Conservation (phyloP, 1,140 invertebrate species). For the Scaptomyza hsui region DNA sequence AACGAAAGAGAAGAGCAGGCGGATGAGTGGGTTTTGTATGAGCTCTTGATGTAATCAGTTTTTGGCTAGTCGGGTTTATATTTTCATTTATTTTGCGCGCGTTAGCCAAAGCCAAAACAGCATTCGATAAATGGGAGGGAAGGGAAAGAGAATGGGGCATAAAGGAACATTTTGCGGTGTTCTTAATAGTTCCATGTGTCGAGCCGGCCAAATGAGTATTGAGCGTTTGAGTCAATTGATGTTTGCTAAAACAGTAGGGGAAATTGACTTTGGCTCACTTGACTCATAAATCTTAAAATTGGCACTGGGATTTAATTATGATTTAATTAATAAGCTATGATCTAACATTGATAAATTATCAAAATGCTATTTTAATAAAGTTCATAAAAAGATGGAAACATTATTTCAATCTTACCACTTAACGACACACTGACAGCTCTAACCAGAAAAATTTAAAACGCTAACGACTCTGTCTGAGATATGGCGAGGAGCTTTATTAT, state of each 20-base stretch:
- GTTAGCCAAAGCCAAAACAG: conserved; percentile 55
- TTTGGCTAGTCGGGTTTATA: conserved; percentile 77
- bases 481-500: no score
- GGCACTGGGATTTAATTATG: conserved; percentile 18
- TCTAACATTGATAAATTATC: no score
- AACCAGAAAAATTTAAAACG: no score
- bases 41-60: conserved; percentile 71
- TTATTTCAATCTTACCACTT: no score
- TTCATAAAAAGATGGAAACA: no score
- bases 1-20: not conserved
- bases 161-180: conserved; percentile 66
- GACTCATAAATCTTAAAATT: not conserved
- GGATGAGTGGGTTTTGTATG: not conserved
- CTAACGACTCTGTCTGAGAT: no score
- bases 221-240: conserved; percentile 21
- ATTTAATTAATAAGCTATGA: no score
- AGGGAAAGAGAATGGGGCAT: conserved; percentile 19
- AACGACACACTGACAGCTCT: no score
- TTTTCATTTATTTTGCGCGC: conserved; percentile 78
- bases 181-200: conserved; percentile 55
- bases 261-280: not conserved
- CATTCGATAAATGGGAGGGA: conserved; percentile 42
- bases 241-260: not conserved
- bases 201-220: not conserved
- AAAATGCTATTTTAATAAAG: no score